Evolutionary conservation across 2,113 vertebrate genomes (phyloP), one percentile per base, ranked within the genome.

Genomic region (Megaceryle maxima): DNA sequence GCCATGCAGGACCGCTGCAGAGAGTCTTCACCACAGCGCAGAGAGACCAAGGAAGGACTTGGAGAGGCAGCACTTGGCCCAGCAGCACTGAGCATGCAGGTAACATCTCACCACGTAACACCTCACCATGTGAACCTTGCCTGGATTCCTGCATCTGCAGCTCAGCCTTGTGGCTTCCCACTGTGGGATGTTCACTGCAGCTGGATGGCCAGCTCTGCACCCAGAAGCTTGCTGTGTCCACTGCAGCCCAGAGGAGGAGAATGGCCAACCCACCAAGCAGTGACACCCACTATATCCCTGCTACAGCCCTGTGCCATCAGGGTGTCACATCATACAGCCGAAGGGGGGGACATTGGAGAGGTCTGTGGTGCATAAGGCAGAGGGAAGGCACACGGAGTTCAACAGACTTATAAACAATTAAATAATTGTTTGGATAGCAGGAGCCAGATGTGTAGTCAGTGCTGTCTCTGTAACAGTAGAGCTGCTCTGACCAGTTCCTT

Each of bases 301-400:
- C 62, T 48, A 43, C 62, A 55, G 39, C 51, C 50, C 72, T 31
- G 16, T 44, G 16, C 60, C 26, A 29, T 70, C 2, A 1, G 39
- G 19, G 3, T 59, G 22, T 75, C 84, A 51, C 53, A 31, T 76
- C 67, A 10, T 25, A 39, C 59, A 74, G 48, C 6, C 6, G 13
- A 4, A 22, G 2, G 13, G 60, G 31, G 73, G 50, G 50, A 11
- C 10, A 1, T 0, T 55, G 37, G 44, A 39, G 22, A 77, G 1
- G 2, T 41, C 59, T 67, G 46, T 19, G 41, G 18, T 28, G 10
- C 6, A 1, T 66, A n/a, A 83, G 35, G n/a, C 37, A 75, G 18
- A 57, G 25, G 22, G 62, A 79, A 87, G 37, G 56, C 74, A 79
- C 20, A 8, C 33, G 0, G 0, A 46, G 28, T 74, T 62, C 41